These are phyloP conservation scores for Epicauta chinensis DNA, from an alignment of 1,140 invertebrate species.

Conservation along the genomic window DNA sequence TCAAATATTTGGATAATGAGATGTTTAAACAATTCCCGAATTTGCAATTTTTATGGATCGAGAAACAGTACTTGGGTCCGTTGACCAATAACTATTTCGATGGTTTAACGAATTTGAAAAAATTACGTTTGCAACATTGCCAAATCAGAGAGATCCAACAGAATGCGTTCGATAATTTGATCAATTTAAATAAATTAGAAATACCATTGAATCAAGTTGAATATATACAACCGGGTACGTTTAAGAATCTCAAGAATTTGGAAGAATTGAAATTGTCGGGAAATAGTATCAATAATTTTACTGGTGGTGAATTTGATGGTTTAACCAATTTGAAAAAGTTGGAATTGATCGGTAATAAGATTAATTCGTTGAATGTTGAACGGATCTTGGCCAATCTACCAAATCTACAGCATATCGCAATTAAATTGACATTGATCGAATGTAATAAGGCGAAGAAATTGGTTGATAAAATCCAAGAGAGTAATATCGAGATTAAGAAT, in stretches of 20 bases:
- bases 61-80: conserved; percentile 6
- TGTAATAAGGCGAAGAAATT: conserved; percentile 5
- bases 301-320: conserved; percentile 5
- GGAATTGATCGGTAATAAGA: conserved; percentile 12
- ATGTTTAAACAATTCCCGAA: conserved; percentile 2
- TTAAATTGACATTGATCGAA: conserved; percentile 9
- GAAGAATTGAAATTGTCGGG: conserved; percentile 12
- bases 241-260: conserved; percentile 11
- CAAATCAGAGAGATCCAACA: conserved; percentile 8
- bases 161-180: conserved; percentile 14
- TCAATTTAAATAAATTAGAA: conserved; percentile 4
- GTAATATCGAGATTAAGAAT: conserved; percentile 12
- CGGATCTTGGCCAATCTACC: conserved; percentile 8
- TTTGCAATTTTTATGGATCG: conserved; percentile 6
- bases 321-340: conserved; percentile 5
- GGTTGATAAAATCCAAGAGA: conserved; percentile 9
- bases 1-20: conserved; percentile 3
- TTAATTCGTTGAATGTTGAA: conserved; percentile 10
- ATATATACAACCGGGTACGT: conserved; percentile 10
- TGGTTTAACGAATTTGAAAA: conserved; percentile 8
- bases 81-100: conserved; percentile 7
- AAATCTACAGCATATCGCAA: conserved; percentile 3
- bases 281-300: conserved; percentile 15
- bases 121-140: conserved; percentile 10
- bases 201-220: conserved; percentile 11